These are phyloP conservation scores for Frieseomelitta varia DNA, from an alignment of 1,140 invertebrate genomes.

Conservation along the genomic window DNA sequence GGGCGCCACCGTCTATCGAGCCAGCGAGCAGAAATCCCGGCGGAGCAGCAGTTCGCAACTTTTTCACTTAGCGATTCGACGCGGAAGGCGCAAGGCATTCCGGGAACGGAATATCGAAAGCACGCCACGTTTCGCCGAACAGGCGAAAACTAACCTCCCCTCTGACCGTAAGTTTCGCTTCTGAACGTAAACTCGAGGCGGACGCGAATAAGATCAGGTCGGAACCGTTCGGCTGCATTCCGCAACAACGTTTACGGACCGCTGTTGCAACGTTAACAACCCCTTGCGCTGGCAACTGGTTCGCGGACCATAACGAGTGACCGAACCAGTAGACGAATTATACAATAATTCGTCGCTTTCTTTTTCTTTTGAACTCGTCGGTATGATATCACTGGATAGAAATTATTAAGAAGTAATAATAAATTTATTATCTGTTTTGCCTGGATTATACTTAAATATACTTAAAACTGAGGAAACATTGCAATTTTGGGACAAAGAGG, in stretches of 20 bases:
- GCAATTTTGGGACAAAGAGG: too few species aligned
- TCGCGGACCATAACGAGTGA: too few species aligned
- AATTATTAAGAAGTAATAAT: too few species aligned
- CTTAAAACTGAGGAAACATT: too few species aligned
- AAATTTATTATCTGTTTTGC: too few species aligned
- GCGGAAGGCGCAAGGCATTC: neutral
- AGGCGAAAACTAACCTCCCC: neutral
- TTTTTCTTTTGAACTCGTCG: too few species aligned
- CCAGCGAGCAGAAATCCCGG: neutral
- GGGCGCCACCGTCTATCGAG: neutral
- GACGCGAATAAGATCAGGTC: neutral
- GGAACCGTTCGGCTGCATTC: neutral
- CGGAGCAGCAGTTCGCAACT: neutral
- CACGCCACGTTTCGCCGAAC: neutral
- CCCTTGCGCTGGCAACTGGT: too few species aligned
- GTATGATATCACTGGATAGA: too few species aligned
- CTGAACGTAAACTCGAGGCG: neutral
- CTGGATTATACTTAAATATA: too few species aligned
- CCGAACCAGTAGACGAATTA: too few species aligned
- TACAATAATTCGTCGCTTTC: too few species aligned
- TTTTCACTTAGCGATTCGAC: neutral
- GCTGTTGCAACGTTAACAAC: neutral
- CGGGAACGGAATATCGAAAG: neutral
- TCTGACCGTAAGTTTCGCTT: conserved; percentile 21
- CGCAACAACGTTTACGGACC: neutral